phyloP scores from a whole-genome alignment of 2,888 invertebrate genomes.

The Lydus trimaculatus region DNA sequence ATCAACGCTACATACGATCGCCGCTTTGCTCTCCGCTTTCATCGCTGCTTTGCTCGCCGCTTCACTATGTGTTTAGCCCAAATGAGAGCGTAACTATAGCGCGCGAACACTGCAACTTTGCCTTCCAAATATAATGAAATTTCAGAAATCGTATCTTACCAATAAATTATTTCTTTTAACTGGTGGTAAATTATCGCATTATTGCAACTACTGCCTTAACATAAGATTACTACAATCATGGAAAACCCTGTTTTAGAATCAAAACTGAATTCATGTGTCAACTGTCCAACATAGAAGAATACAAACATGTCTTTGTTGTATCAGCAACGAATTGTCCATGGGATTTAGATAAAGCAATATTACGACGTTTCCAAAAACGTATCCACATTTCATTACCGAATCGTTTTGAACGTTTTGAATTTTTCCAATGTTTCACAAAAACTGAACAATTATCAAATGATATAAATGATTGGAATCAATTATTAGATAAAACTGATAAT shows the following conservation, averaged over 20 bases:
- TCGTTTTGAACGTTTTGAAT: slow-evolving; percentile 46
- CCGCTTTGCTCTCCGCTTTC: too few relatives aligned
- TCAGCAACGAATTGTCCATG: slow-evolving; percentile 70
- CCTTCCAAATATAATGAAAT: too few relatives aligned
- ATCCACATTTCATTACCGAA: slow-evolving; percentile 65
- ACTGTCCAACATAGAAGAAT: slow-evolving; percentile 58
- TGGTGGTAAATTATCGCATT: too few relatives aligned
- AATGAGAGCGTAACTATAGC: too few relatives aligned
- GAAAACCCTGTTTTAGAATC: slow-evolving; percentile 58
- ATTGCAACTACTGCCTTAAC: too few relatives aligned
- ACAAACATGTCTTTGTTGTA: slow-evolving; percentile 58
- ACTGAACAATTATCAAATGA: slow-evolving; percentile 40
- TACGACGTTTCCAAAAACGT: slow-evolving; percentile 65
- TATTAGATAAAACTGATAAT: slow-evolving; percentile 62
- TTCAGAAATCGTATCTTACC: too few relatives aligned
- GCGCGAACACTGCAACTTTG: too few relatives aligned
- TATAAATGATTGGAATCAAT: slow-evolving; percentile 54
- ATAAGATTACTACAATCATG: too few relatives aligned
- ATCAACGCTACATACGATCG: too few relatives aligned
- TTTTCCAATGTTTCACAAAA: slow-evolving; percentile 49
- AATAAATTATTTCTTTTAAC: too few relatives aligned
- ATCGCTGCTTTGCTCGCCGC: too few relatives aligned
- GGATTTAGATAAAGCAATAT: slow-evolving; percentile 68
- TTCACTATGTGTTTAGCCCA: too few relatives aligned
- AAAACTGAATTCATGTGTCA: slow-evolving; percentile 67